Evolutionary conservation across 2,113 vertebrate genomes (phyloP).

Genomic region (Riparia riparia): DNA sequence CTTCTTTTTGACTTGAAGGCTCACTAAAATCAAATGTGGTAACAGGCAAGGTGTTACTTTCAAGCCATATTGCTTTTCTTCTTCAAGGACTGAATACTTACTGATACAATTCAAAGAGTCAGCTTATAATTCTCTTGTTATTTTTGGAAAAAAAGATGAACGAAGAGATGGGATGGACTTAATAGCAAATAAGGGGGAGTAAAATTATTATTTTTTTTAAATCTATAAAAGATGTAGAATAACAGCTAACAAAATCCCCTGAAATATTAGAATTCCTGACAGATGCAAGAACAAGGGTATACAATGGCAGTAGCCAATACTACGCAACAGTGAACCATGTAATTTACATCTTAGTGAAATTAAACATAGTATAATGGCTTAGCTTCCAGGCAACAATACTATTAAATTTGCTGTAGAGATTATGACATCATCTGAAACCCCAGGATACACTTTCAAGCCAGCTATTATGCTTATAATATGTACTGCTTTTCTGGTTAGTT

Average conservation of each 20-base stretch:
- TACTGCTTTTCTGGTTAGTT: slow-evolving; percentile 72
- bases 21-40: not conserved
- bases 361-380: slow-evolving; percentile 79
- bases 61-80: not conserved
- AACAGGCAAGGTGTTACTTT: not conserved
- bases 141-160: not conserved
- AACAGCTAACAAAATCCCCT: slow-evolving; percentile 59
- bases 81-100: not conserved
- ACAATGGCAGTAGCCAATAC: slow-evolving; percentile 70
- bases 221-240: slow-evolving; percentile 28
- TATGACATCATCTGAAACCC: slow-evolving; percentile 83
- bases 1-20: not conserved
- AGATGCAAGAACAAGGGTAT: slow-evolving; percentile 64
- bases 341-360: slow-evolving; percentile 85
- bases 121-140: not conserved
- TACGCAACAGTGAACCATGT: slow-evolving; percentile 71
- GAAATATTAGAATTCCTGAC: slow-evolving; percentile 67
- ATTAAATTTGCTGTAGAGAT: slow-evolving; percentile 78
- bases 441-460: slow-evolving; percentile 74
- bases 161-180: not conserved
- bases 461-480: slow-evolving; percentile 69
- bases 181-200: not conserved
- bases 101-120: not conserved
- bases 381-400: slow-evolving; percentile 80
- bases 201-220: not conserved